Conservation (phyloP, 2,113 vertebrate genomes). For the Cinclus cinclus region DNA sequence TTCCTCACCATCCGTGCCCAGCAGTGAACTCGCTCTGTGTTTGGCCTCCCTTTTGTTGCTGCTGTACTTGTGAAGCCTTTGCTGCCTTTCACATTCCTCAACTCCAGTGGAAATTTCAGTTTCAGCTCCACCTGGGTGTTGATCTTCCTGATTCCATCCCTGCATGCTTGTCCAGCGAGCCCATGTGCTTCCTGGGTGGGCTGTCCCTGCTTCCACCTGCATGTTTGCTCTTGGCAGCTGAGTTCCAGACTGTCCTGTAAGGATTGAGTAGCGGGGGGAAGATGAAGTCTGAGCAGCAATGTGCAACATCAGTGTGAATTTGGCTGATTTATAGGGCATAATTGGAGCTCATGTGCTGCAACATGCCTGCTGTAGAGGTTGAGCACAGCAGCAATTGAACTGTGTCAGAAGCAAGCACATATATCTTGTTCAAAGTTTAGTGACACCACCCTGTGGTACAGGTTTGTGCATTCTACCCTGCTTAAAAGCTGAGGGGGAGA, state of each 20-base stretch:
- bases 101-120: neutral
- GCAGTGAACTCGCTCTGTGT: neutral
- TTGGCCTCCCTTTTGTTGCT: neutral
- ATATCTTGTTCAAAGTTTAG: neutral
- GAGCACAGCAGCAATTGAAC: neutral
- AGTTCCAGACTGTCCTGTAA: neutral
- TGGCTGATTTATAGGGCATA: neutral
- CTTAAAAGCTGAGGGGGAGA: neutral
- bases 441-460: neutral
- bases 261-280: neutral
- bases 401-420: neutral
- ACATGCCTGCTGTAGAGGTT: neutral
- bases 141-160: neutral
- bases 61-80: neutral
- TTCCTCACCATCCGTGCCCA: neutral
- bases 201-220: neutral
- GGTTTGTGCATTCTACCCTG: neutral
- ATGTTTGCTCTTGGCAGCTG: neutral
- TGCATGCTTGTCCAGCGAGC: neutral
- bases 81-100: neutral
- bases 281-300: neutral
- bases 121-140: fast-evolving
- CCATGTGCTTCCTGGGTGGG: neutral
- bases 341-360: neutral
- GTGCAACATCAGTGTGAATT: neutral